Percentiles rank a stretch among this genome's conserved stretches.
Evolutionary conservation across 2,797 vertebrate genomes (phyloP).

Genomic region (Hybognathus amarus): DNA sequence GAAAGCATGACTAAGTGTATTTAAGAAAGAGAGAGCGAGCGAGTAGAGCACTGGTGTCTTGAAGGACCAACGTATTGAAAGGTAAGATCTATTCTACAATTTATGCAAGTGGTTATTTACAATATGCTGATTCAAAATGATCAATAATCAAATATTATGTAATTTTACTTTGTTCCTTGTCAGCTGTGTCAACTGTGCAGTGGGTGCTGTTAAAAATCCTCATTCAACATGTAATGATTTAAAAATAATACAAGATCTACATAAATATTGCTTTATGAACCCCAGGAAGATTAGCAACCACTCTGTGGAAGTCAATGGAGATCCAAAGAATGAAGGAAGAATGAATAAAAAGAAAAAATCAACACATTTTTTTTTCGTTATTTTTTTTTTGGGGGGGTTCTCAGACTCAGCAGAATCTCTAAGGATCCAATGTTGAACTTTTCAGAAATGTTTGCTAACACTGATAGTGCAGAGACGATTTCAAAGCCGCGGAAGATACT

Average conservation of each 20-base stretch:
- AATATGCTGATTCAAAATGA: not conserved
- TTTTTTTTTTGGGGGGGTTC: too few relatives aligned
- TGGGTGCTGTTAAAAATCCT: not conserved
- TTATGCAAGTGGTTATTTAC: not conserved
- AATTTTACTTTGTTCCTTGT: not conserved
- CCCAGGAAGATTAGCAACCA: too few relatives aligned
- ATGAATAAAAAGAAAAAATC: too few relatives aligned
- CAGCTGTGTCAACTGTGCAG: too few relatives aligned
- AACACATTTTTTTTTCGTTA: not conserved
- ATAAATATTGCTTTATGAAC: not conserved
- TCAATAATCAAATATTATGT: not conserved
- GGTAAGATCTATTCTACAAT: not conserved
- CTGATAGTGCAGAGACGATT: not conserved
- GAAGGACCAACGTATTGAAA: not conserved
- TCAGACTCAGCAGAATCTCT: too few relatives aligned
- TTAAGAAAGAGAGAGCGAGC: not conserved
- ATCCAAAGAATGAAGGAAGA: too few relatives aligned
- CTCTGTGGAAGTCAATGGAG: too few relatives aligned
- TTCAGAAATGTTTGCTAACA: not conserved
- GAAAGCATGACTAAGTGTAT: not conserved
- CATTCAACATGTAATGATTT: not conserved
- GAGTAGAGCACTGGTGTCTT: not conserved
- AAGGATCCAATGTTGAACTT: not conserved
- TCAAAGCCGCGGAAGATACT: too few relatives aligned
- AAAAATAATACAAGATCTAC: not conserved